phyloP scores from a whole-genome alignment of 2,888 invertebrate genomes.

The Sthenelais limicola region DNA sequence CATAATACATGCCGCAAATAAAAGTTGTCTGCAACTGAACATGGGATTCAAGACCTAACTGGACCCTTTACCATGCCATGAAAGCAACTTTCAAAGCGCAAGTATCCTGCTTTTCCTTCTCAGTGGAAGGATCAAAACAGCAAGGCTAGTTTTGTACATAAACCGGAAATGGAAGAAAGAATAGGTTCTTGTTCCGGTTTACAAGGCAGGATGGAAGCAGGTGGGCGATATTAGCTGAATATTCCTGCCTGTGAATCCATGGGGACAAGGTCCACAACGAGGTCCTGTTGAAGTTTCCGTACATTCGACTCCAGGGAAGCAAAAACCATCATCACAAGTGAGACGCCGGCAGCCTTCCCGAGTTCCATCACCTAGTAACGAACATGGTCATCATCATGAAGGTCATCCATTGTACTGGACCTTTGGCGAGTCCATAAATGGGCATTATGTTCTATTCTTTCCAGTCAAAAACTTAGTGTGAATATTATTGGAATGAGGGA shows the following conservation, averaged over 20 bases:
- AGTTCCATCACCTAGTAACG: slow-evolving; percentile 46
- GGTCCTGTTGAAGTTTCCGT: slow-evolving; percentile 54
- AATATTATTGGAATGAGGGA: no score
- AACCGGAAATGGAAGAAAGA: neutral
- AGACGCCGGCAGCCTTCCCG: slow-evolving; percentile 43
- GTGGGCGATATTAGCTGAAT: neutral
- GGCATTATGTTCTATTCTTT: no score
- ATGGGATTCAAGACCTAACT: no score
- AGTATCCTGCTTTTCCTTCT: neutral
- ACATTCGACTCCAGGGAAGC: slow-evolving; percentile 77
- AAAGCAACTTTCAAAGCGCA: neutral
- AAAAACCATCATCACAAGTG: slow-evolving; percentile 77
- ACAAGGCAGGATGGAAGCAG: neutral
- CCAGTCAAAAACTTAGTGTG: no score
- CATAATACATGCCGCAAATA: no score
- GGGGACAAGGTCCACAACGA: slow-evolving; percentile 76
- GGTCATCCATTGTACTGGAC: no score
- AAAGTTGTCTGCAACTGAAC: no score
- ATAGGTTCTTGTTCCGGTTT: no score
- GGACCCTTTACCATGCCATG: no score
- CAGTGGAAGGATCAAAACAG: neutral
- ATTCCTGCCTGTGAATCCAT: slow-evolving; percentile 71
- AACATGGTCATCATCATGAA: no score
- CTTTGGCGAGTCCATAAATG: no score
- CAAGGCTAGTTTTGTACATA: neutral